Conservation (phyloP, 2,888 invertebrate genomes). For the Lasioglossum leucozonium region DNA sequence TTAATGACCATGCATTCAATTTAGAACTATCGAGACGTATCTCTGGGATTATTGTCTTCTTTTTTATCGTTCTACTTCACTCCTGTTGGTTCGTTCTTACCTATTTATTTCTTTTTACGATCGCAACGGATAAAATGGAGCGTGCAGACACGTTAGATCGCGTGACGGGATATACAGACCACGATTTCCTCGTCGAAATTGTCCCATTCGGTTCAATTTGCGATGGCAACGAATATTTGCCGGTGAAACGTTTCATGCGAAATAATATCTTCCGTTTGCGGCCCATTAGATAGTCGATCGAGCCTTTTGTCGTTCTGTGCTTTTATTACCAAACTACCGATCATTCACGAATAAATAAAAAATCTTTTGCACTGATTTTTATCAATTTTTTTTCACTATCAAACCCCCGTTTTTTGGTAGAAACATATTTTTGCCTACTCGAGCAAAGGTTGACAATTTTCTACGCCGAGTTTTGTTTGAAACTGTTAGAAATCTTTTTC, state of each 20-base stretch:
- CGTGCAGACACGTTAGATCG: slow-evolving; percentile 47
- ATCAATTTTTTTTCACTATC: too few relatives aligned
- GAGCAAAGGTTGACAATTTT: too few relatives aligned
- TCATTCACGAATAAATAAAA: too few relatives aligned
- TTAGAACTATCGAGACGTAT: background rate
- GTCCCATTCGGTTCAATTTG: slow-evolving; percentile 4
- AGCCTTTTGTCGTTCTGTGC: background rate
- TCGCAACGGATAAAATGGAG: slow-evolving; percentile 8
- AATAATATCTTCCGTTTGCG: background rate
- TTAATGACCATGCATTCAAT: slow-evolving; percentile 9
- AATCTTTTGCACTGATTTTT: too few relatives aligned
- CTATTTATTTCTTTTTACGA: background rate
- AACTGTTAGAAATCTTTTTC: background rate
- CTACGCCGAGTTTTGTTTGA: background rate
- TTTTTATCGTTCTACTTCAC: slow-evolving; percentile 2
- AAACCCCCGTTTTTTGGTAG: too few relatives aligned
- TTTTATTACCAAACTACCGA: background rate
- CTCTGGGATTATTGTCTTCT: background rate
- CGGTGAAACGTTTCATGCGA: background rate
- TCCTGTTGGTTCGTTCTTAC: background rate
- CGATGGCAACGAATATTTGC: background rate
- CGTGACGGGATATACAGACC: slow-evolving; percentile 56
- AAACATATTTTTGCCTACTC: too few relatives aligned
- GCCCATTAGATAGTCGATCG: background rate
- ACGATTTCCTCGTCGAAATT: slow-evolving; percentile 47